Conservation (phyloP, 2,113 vertebrate genomes). For the Argyrosomus japonicus region DNA sequence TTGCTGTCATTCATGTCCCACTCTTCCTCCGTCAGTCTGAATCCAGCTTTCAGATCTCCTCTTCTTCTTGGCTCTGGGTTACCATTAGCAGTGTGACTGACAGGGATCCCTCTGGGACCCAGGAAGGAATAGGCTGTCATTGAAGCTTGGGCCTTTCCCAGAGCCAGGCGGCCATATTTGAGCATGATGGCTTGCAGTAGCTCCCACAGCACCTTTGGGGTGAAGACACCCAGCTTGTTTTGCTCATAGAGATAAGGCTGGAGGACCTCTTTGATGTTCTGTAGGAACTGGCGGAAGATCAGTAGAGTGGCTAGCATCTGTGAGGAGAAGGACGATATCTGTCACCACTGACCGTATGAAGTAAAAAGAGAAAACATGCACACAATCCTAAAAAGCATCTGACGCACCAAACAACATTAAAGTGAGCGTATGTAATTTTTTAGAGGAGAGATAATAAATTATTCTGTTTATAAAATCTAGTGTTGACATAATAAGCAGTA, state of each 20-base stretch:
- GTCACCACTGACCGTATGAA: slow-evolving; percentile 24
- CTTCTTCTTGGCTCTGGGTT: slow-evolving; percentile 60
- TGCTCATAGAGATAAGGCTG: slow-evolving; percentile 94
- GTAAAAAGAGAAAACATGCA: not conserved
- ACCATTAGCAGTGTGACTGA: slow-evolving; percentile 30
- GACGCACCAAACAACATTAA: not conserved
- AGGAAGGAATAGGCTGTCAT: slow-evolving; percentile 76
- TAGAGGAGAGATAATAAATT: not conserved
- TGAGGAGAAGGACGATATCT: slow-evolving; percentile 16
- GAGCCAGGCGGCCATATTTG: slow-evolving; percentile 78
- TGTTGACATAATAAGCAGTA: not conserved
- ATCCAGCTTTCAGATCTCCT: slow-evolving; percentile 89
- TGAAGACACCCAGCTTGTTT: slow-evolving; percentile 90
- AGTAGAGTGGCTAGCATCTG: slow-evolving; percentile 97
- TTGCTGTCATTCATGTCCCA: slow-evolving; percentile 90
- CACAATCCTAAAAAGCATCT: not conserved
- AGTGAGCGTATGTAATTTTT: not conserved
- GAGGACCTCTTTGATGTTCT: slow-evolving; percentile 94
- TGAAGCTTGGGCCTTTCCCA: slow-evolving; percentile 74
- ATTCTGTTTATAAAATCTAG: not conserved
- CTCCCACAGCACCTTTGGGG: slow-evolving; percentile 84
- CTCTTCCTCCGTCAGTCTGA: slow-evolving; percentile 91
- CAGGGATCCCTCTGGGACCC: slow-evolving; percentile 61
- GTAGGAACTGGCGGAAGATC: slow-evolving; percentile 95
- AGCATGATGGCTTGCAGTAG: slow-evolving; percentile 85